Conservation (phyloP, 1,140 invertebrate genomes). For the Panagrolaimus sp. region DNA sequence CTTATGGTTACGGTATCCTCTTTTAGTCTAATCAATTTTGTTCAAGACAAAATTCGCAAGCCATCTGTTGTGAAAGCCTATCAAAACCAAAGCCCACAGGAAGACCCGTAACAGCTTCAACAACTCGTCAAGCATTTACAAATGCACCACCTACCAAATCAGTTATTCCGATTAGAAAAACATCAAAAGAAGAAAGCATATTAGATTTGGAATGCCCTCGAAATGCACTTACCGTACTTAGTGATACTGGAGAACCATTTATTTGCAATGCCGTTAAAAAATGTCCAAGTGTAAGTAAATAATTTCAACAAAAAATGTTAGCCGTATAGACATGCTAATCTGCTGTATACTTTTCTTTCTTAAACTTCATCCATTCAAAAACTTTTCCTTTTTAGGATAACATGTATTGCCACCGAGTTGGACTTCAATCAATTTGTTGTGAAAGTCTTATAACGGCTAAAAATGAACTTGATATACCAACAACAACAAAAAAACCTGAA, state of each 20-base stretch:
- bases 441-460: conserved; percentile 19
- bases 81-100: neutral
- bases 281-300: conserved; percentile 33
- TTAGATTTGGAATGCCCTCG: conserved; percentile 29
- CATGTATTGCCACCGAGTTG: conserved; percentile 16
- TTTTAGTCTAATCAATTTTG: conserved; percentile 40
- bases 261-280: conserved; percentile 11
- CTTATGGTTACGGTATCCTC: neutral
- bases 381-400: conserved; percentile 25
- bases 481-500: neutral
- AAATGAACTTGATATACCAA: neutral
- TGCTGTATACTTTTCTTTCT: neutral
- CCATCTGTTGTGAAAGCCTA: conserved; percentile 31
- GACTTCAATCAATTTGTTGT: conserved; percentile 27
- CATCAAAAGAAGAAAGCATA: neutral
- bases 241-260: conserved; percentile 31
- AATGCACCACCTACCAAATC: conserved; percentile 23
- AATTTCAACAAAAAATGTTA: no score
- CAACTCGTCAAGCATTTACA: conserved; percentile 4
- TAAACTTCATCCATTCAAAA: conserved; percentile 18
- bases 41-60: conserved; percentile 16
- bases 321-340: neutral
- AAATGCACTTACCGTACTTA: conserved; percentile 26
- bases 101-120: neutral
- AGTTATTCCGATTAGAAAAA: neutral